Conservation (phyloP, 2,888 invertebrate species). For the Chironomus tentans region DNA sequence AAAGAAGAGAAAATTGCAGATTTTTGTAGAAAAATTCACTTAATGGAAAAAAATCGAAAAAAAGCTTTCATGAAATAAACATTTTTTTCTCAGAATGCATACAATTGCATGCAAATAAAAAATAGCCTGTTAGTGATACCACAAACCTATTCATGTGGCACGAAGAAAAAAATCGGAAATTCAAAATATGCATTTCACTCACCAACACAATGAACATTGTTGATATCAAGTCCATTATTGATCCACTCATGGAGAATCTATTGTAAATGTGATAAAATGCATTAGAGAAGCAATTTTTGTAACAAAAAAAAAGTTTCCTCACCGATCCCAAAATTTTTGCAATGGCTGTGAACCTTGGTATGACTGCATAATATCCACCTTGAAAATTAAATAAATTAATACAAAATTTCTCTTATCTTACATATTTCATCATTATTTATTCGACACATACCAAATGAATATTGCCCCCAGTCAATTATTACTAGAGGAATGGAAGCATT, state of each 20-base stretch:
- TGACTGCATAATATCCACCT: background rate
- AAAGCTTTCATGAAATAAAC: too few relatives aligned
- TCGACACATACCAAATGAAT: background rate
- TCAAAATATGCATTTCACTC: background rate
- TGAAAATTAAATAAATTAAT: background rate
- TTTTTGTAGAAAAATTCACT: too few relatives aligned
- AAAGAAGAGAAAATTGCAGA: too few relatives aligned
- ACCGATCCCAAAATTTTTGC: background rate
- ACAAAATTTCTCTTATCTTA: background rate
- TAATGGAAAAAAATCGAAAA: too few relatives aligned
- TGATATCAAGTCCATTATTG: background rate
- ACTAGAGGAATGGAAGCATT: background rate
- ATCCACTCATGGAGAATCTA: too few relatives aligned
- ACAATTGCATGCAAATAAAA: too few relatives aligned
- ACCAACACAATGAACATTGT: slow-evolving; percentile 6
- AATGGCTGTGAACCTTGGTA: slow-evolving; percentile 1
- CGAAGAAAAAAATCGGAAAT: too few relatives aligned
- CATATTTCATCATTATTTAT: background rate
- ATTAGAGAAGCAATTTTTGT: too few relatives aligned
- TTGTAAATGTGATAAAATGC: too few relatives aligned
- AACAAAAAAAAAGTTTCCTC: background rate
- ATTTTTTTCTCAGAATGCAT: too few relatives aligned
- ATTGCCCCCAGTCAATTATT: background rate
- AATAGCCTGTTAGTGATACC: too few relatives aligned
- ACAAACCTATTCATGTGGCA: too few relatives aligned